Percentiles rank a stretch among this genome's conserved stretches.
Conservation (phyloP, 2,888 invertebrate genomes). For the Drosophila yooni region DNA sequence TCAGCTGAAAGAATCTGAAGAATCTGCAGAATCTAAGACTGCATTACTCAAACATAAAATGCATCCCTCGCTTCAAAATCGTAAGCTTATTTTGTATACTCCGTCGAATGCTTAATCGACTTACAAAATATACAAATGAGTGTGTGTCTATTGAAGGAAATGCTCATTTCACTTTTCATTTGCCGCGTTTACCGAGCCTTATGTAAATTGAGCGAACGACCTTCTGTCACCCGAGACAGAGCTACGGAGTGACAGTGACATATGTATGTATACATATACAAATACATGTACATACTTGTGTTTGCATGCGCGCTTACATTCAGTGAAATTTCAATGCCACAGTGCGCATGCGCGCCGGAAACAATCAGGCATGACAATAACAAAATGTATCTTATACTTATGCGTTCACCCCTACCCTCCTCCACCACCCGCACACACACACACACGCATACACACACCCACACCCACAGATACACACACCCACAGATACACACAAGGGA, state of each 20-base stretch:
- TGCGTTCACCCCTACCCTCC: not conserved
- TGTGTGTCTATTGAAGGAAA: not conserved
- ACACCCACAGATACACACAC: not conserved
- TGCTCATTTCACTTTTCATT: constrained; percentile 1
- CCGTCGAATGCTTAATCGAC: not conserved
- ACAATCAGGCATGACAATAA: constrained; percentile 47
- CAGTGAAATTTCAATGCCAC: constrained; percentile 49
- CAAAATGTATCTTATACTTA: constrained; percentile 40
- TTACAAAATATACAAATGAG: not conserved
- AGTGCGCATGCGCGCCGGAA: constrained; percentile 53
- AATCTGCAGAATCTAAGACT: not conserved
- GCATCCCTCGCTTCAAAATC: not conserved
- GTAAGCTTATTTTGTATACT: not conserved
- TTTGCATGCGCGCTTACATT: not conserved
- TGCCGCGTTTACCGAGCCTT: constrained; percentile 15
- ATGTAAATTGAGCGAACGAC: constrained; percentile 57
- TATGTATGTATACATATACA: constrained; percentile 18
- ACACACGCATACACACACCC: not conserved
- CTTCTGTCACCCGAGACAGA: constrained; percentile 52
- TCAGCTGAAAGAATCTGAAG: not conserved
- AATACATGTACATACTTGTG: not conserved
- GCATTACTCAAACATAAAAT: not conserved
- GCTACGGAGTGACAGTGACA: constrained; percentile 50
- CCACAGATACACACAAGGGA: too few relatives aligned
- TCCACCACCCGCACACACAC: not conserved